Evolutionary conservation across 2,113 vertebrate species (phyloP).

Genomic region (Meleagris gallopavo): DNA sequence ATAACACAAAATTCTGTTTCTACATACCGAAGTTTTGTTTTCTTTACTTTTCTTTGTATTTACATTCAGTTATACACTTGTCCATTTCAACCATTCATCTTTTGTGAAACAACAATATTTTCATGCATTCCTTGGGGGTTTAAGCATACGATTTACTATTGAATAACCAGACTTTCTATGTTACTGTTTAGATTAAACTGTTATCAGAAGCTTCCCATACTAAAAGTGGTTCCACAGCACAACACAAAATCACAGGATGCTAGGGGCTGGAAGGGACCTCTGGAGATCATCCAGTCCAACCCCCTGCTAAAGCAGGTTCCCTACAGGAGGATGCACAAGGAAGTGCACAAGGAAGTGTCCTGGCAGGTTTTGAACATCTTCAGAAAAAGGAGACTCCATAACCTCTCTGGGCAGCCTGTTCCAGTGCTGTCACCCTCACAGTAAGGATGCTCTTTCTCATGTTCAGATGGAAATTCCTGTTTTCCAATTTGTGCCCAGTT

Average conservation of each 20-base stretch:
- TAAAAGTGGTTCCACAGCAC: background rate
- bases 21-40: constrained; percentile 9
- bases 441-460: too few species aligned
- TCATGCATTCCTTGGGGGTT: background rate
- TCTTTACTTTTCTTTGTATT: constrained; percentile 16
- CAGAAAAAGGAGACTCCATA: too few species aligned
- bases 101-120: background rate
- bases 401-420: too few species aligned
- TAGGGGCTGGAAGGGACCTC: background rate
- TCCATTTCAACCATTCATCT: background rate
- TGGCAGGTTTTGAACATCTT: too few species aligned
- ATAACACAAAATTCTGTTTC: constrained; percentile 51
- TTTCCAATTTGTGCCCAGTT: too few species aligned
- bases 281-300: too few species aligned
- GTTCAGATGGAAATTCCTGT: too few species aligned
- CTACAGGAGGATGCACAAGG: background rate
- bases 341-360: background rate
- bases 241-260: background rate
- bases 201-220: constrained; percentile 8
- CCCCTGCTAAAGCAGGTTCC: background rate
- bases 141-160: background rate
- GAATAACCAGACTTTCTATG: background rate
- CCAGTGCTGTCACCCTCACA: too few species aligned
- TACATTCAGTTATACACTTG: background rate
- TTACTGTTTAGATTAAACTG: constrained; percentile 1